These are phyloP conservation scores for Scrobipalpa costella DNA, from an alignment of 2,888 invertebrate species.

Conservation along the genomic window DNA sequence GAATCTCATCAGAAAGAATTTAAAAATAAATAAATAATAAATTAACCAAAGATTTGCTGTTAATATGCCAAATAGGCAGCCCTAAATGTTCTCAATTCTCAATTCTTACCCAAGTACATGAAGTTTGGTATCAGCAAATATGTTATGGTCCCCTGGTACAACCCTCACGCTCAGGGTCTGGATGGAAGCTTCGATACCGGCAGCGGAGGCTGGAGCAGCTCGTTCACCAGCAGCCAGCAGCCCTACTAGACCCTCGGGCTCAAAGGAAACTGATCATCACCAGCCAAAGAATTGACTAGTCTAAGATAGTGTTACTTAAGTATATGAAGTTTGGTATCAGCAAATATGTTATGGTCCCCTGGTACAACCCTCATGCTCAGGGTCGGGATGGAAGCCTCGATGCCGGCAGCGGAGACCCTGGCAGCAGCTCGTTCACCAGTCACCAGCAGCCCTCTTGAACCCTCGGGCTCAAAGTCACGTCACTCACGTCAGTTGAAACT, in stretches of 20 bases:
- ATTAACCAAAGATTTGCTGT: too few relatives aligned
- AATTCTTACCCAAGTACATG: neutral
- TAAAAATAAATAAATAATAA: too few relatives aligned
- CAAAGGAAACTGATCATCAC: constrained; percentile 56
- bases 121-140: constrained; percentile 2
- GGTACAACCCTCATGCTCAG: constrained; percentile 84
- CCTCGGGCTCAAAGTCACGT: too few relatives aligned
- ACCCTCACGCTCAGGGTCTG: constrained; percentile 82
- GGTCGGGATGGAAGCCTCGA: constrained; percentile 75
- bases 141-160: constrained; percentile 84
- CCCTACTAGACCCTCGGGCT: too few relatives aligned
- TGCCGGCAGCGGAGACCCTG: constrained; percentile 59
- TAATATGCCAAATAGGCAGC: too few relatives aligned
- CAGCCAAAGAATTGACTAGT: neutral
- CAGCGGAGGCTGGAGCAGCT: constrained; percentile 57
- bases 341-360: constrained; percentile 75
- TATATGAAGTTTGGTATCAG: neutral
- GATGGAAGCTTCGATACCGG: constrained; percentile 68
- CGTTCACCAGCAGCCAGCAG: too few relatives aligned
- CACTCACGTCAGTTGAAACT: too few relatives aligned
- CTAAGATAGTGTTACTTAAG: neutral
- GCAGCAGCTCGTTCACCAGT: too few relatives aligned
- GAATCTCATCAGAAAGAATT: too few relatives aligned
- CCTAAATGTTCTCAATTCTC: neutral
- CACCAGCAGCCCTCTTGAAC: too few relatives aligned